Base-by-base conservation (phyloP, 2,113 vertebrate species). In the Actenoides lindsayi region DNA sequence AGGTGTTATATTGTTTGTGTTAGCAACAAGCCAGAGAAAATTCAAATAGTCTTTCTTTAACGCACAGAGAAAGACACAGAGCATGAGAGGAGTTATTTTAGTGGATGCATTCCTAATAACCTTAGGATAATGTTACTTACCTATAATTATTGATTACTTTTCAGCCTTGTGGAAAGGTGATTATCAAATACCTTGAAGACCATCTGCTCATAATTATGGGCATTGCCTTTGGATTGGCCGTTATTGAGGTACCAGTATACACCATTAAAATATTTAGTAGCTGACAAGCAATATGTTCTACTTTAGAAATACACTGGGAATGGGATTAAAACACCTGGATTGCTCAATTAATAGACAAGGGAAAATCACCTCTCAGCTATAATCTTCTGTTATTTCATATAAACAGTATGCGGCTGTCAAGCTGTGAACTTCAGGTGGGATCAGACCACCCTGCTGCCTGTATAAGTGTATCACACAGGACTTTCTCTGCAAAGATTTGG, bases 221-320 rank as follows among this genome's bases (percentile, higher is more conserved):
- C 46, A 59, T 98, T 0, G 93, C 98, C 41, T 98, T 98, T 96
- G 98, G 98, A 95, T 73, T 98, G 89, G 97, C 97, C 3, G n/a
- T 84, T 75, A 14, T 98, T 50, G 98, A 98, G 98, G 98, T 98
- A 98, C 65, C 31, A 60, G 17, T 83, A 71, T 35, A 89, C 39
- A 71, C 33, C 60, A 64, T 83, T 91, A 80, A 92, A 92, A 75
- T 73, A 73, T 83, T 88, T 87, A 94, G 50, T 74, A 67, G 44
- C 37, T 89, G 57, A 73, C 57, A 93, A 92, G 31, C 44, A 89
- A 33, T 76, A 64, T 30, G 5, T 84, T 92, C 50, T 89, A 57
- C 39, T 62, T 62, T 57, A 31, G 44, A 87, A 93, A 70, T 31
- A 39, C 33, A 77, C 20, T 48, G 84, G 41, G 48, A 50, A 48